These are phyloP conservation scores for Sitta europaea DNA, from an alignment of 2,113 vertebrate genomes.

Conservation along the genomic window DNA sequence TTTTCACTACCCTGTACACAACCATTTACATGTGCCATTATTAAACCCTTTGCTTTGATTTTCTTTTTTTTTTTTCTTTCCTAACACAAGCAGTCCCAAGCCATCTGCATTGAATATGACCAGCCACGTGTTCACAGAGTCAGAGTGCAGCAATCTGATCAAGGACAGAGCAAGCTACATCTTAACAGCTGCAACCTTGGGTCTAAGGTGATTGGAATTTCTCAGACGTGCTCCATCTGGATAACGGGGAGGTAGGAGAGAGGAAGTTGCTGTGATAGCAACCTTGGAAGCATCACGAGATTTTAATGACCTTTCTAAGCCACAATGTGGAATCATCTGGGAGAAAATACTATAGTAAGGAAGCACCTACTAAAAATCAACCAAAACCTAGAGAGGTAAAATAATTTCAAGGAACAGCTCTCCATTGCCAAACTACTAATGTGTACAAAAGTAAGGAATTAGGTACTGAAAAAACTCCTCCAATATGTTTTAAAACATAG, in stretches of 20 bases:
- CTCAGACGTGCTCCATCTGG: neutral
- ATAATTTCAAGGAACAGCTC: neutral
- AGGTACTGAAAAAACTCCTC: neutral
- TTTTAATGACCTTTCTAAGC: neutral
- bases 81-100: neutral
- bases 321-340: neutral
- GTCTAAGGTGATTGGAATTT: constrained; percentile 21
- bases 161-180: neutral
- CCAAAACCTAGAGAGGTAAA: neutral
- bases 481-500: neutral
- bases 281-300: neutral
- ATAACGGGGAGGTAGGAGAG: neutral
- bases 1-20: neutral
- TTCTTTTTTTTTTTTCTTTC: neutral
- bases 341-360: neutral
- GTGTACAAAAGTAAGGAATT: neutral
- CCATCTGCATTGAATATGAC: constrained; percentile 25
- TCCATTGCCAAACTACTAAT: neutral
- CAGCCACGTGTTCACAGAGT: neutral
- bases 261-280: neutral
- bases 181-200: constrained; percentile 14
- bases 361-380: neutral
- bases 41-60: neutral
- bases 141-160: neutral
- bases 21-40: neutral